Conservation (phyloP, 2,888 invertebrate genomes). For the Xylota sylvarum region DNA sequence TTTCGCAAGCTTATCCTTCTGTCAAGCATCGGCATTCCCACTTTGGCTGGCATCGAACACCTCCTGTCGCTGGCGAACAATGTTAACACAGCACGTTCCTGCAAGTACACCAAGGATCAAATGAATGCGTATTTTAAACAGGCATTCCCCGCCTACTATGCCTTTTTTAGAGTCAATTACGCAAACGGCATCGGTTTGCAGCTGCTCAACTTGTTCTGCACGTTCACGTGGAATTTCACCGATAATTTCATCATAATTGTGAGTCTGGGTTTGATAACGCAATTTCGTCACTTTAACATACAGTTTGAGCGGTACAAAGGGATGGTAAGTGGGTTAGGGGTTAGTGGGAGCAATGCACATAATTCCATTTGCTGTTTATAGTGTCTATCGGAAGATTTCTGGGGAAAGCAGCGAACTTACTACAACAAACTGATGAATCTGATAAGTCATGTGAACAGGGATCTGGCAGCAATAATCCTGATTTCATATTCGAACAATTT, state of each 20-base stretch:
- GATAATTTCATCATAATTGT: conserved; percentile 89
- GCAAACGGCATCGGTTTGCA: conserved; percentile 86
- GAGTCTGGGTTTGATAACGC: conserved; percentile 87
- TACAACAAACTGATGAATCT: conserved; percentile 85
- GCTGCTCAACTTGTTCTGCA: conserved; percentile 84
- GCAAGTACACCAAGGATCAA: conserved; percentile 80
- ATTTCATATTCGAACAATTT: conserved; percentile 89
- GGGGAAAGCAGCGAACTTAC: conserved; percentile 88
- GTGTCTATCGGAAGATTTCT: conserved; percentile 87
- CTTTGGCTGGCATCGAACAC: conserved; percentile 85
- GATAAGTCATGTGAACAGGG: conserved; percentile 86
- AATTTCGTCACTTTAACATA: conserved; percentile 87
- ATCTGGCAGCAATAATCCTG: conserved; percentile 87
- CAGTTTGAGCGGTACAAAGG: conserved; percentile 68
- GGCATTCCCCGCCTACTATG: conserved; percentile 86
- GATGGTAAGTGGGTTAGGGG: conserved; percentile 59
- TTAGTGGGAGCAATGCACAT: not conserved
- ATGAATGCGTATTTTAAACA: conserved; percentile 82
- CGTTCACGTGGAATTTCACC: conserved; percentile 89
- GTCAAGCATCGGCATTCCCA: conserved; percentile 70
- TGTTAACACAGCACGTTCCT: conserved; percentile 85
- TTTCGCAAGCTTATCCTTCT: conserved; percentile 59
- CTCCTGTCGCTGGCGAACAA: conserved; percentile 86
- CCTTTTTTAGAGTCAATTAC: conserved; percentile 84
- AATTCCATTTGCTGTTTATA: conserved; percentile 52